Percentiles rank a stretch among this genome's conserved stretches.
Conservation (phyloP, 1,140 invertebrate species). For the Harpegnathos saltator region DNA sequence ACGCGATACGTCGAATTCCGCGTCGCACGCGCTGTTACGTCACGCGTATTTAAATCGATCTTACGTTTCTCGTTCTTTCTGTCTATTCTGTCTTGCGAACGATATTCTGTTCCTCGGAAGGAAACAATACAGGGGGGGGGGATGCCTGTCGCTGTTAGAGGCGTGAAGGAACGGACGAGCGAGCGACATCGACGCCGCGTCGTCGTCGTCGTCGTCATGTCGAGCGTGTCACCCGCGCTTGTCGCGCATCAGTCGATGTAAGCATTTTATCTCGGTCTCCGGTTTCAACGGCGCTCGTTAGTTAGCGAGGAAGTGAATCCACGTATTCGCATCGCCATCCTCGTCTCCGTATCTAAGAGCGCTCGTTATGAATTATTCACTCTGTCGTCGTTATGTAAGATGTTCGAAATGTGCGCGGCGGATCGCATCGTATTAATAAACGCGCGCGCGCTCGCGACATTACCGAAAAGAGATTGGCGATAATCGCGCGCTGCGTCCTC, state of each 20-base stretch:
- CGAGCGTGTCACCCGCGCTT: constrained; percentile 46
- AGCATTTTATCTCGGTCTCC: constrained; percentile 62
- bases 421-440: constrained; percentile 25
- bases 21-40: background rate
- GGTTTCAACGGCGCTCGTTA: constrained; percentile 28
- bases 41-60: too few relatives aligned
- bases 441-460: background rate
- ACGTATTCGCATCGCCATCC: constrained; percentile 18
- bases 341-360: background rate
- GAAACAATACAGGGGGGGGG: too few relatives aligned
- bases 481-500: background rate
- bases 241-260: constrained; percentile 40
- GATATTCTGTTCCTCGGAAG: too few relatives aligned
- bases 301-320: constrained; percentile 43
- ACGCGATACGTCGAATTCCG: background rate
- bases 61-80: background rate
- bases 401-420: background rate
- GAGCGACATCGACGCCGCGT: background rate
- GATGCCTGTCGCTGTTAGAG: too few relatives aligned
- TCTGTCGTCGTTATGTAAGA: constrained; percentile 12
- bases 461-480: background rate
- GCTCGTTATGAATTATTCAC: constrained; percentile 43
- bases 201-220: constrained; percentile 37
- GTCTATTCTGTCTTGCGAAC: too few relatives aligned
- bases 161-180: too few relatives aligned